Base-by-base conservation (phyloP, 2,113 vertebrate species). In the Siniperca chuatsi region DNA sequence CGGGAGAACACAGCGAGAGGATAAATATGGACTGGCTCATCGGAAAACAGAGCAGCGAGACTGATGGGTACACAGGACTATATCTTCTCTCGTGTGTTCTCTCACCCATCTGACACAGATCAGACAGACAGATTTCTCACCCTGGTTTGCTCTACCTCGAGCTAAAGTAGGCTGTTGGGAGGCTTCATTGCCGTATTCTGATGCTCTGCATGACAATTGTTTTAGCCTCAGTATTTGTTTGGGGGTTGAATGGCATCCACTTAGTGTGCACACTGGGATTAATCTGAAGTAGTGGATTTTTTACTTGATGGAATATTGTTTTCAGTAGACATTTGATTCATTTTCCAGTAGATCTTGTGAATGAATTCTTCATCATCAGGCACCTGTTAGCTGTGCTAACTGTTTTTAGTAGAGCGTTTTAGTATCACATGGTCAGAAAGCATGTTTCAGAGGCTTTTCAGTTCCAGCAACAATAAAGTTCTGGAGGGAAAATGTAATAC, bases 11-110 rank as follows among this genome's bases (percentile, higher is more conserved):
- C 87, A 87, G 90, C 44, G 23, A 88, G 86, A 87, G 93, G 93
- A 92, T 92, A 92, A 92, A 93, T 91, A 93, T 94, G 94, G 92
- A 93, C 89, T 92, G 92, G 92, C 92, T 95, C 93, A 90, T 90
- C 48, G 79, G 92, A 73, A 94, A 94, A 92, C 90, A 90, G 81
- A 89, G 60, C 86, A 78, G 84, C 79, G 83, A 91, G 86, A 93
- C 88, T 87, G 92, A 92, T 70, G 92, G 92, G 90, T 93, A 94
- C 90, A 79, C 70, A 84, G 79, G 80, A 89, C 90, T 89, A 52
- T 85, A 78, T 86, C 88, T 92, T 92, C 76, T 90, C 80, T 87
- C 8, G 6, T 86, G 84, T 90, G 86, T 83, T 88, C 78, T 87
- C 66, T 78, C 82, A 75, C 55, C 58, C 18, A 6, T 69, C 87